Conservation (phyloP, 2,888 invertebrate species). For the Volucella bombylans region DNA sequence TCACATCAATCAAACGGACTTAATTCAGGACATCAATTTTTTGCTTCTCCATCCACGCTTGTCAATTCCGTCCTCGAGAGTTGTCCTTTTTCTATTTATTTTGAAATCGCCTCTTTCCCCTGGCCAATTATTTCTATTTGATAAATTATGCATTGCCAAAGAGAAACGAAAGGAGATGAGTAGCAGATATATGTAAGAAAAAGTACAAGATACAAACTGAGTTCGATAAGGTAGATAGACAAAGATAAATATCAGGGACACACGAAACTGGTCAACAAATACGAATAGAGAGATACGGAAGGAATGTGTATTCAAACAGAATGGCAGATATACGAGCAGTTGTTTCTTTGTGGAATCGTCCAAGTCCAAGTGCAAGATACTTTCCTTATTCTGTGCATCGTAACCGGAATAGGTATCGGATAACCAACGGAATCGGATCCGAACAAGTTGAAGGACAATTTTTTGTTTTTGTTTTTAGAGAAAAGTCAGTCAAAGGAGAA, state of each 20-base stretch:
- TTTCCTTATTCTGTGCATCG: slow-evolving; percentile 60
- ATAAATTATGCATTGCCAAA: slow-evolving; percentile 69
- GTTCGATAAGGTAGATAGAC: slow-evolving; percentile 50
- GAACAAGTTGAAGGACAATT: slow-evolving; percentile 48
- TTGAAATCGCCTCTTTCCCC: not conserved
- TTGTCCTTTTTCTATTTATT: slow-evolving; percentile 1
- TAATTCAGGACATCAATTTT: slow-evolving; percentile 53
- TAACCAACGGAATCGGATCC: no score
- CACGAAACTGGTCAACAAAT: slow-evolving; percentile 59
- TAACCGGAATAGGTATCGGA: slow-evolving; percentile 31
- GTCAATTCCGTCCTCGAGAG: not conserved
- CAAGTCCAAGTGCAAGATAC: slow-evolving; percentile 33
- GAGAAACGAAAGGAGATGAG: slow-evolving; percentile 9
- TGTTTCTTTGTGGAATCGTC: not conserved
- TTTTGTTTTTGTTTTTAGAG: slow-evolving; percentile 3
- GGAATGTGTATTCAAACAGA: slow-evolving; percentile 34
- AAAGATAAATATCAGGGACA: slow-evolving; percentile 66
- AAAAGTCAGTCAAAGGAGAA: not conserved
- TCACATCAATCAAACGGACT: slow-evolving; percentile 64
- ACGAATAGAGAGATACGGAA: slow-evolving; percentile 30
- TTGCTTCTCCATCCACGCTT: not conserved
- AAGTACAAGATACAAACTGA: slow-evolving; percentile 20
- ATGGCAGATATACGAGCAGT: slow-evolving; percentile 47
- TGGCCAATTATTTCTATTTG: slow-evolving; percentile 65
- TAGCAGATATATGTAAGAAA: slow-evolving; percentile 20